Evolutionary conservation across 2,888 invertebrate species (phyloP), one percentile per base, ranked within the genome.

Genomic region (Luffia ferchaultella): DNA sequence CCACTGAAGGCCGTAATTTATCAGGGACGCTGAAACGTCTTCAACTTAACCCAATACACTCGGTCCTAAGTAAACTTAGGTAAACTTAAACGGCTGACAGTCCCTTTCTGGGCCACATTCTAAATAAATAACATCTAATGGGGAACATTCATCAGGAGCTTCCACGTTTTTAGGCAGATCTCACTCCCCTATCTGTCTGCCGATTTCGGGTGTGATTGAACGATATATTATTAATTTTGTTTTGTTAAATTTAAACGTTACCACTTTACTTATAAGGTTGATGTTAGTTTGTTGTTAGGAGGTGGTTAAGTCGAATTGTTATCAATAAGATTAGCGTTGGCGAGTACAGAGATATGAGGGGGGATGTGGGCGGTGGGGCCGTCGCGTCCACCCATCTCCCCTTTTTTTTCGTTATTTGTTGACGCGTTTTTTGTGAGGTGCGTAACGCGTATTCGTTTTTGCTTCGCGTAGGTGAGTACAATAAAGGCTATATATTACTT

Each of bases 61-160:
- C 47, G 61, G 77, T 79, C 83, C 82, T 82, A 82, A 82, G 79
- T 76, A 83, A 83, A 83, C 80, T 77, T 75, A 73, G 76, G 76
- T 68, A 68, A 75, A 79, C 76, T 80, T 79, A 76, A 82, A 73
- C 75, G 69, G 63, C 67, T 56, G 57, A 43, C 46, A 72, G 78
- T 76, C 79, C 79, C 80, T 79, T 72, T 73, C 71, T 74, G 73
- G 76, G 78, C 80, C 83, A 73, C 83, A 79, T 74, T 82, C 84
- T 84, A 85, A 85, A 85, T 85, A 85, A 85, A 85, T 85, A 85
- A 83, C 85, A 75, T 80, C 85, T 85, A 85, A 85, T 85, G 84
- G 84, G 73, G 70, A 68, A 77, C 85, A 85, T 85, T 85, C 85
- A 84, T 85, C 85, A 83, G 79, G 43, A 65, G 79, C 79, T 82